phyloP scores from a whole-genome alignment of 2,797 vertebrate genomes.

The Poecilia wingei region DNA sequence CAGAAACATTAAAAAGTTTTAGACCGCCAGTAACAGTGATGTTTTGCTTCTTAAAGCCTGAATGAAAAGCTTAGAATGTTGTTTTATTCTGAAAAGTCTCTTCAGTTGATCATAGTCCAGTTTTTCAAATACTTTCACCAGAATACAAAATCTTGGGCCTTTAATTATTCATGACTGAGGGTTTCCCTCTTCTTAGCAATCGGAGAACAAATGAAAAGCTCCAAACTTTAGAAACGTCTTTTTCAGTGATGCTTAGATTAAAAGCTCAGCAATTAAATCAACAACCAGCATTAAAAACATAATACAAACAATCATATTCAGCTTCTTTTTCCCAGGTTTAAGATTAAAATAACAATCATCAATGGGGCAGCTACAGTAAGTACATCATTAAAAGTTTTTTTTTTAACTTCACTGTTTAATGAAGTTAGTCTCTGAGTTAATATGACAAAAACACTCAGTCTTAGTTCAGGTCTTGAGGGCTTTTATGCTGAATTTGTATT shows the following conservation, averaged over 20 bases:
- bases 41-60: background rate
- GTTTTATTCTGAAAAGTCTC: background rate
- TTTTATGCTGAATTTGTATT: slow-evolving; percentile 30
- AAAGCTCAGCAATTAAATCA: background rate
- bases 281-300: background rate
- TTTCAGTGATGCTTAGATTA: background rate
- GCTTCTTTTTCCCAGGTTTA: background rate
- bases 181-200: background rate
- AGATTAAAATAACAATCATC: background rate
- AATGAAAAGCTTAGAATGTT: background rate
- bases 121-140: background rate
- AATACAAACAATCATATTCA: background rate
- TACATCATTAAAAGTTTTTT: background rate
- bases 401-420: background rate
- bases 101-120: background rate
- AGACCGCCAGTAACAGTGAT: background rate
- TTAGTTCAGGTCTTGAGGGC: slow-evolving; percentile 14
- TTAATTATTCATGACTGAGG: background rate
- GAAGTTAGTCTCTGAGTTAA: background rate
- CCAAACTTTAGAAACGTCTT: background rate
- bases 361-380: background rate
- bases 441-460: background rate
- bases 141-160: background rate
- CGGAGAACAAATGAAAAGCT: background rate
- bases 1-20: background rate